These are phyloP conservation scores for Tenualosa ilisha DNA, from an alignment of 2,797 vertebrate species.

Conservation along the genomic window DNA sequence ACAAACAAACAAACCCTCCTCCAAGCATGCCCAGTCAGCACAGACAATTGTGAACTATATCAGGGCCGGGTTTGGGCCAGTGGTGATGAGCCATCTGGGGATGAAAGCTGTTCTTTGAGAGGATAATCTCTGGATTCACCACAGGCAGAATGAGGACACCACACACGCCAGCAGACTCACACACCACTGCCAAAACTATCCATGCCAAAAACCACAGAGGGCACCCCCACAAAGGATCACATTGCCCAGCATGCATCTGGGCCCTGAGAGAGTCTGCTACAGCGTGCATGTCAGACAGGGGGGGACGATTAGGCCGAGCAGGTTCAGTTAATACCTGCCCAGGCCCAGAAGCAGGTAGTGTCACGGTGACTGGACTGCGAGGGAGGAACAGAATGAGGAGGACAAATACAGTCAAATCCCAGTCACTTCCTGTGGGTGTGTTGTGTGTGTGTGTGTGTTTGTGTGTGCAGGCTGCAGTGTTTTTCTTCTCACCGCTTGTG, in stretches of 20 bases:
- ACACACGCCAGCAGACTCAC: neutral
- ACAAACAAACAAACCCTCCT: neutral
- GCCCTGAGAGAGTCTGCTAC: conserved; percentile 3
- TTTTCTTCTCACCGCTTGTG: conserved; percentile 53
- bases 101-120: neutral
- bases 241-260: conserved; percentile 25
- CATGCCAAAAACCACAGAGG: neutral
- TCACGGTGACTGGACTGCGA: neutral
- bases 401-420: conserved; percentile 55
- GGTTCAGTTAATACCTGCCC: conserved; percentile 33
- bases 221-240: neutral
- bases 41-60: neutral
- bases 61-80: neutral
- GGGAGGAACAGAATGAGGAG: conserved; percentile 43
- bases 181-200: no score
- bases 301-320: conserved; percentile 24
- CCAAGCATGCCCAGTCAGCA: neutral
- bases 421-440: conserved; percentile 61
- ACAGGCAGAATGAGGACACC: neutral
- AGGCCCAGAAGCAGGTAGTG: neutral
- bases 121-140: conserved; percentile 2
- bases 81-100: neutral
- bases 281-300: neutral
- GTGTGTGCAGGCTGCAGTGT: conserved; percentile 31
- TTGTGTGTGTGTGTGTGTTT: conserved; percentile 12